Base-by-base conservation (phyloP, 2,113 vertebrate species). In the Calyptomena viridis region DNA sequence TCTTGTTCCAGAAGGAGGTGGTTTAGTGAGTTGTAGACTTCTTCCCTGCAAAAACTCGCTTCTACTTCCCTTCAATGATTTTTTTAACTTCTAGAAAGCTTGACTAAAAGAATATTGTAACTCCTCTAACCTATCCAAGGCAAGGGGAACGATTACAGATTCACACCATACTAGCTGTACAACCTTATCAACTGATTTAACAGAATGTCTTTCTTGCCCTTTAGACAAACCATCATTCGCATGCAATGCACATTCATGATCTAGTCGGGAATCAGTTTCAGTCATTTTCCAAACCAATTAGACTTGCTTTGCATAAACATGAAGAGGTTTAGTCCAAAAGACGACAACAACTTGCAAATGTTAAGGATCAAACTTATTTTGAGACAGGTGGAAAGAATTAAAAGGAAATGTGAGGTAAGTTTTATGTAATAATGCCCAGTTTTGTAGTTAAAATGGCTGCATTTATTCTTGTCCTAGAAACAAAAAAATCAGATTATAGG, bases 201-300 rank as follows among this genome's bases (percentile, higher is more conserved):
- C 12, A 6, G 8, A n/a, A 59, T 12, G 12, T 30, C 33, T 40
- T 44, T 73, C 71, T 50, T 74, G 40, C 6, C 44, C 9, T 35
- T 71, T 23, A 60, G 24, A 69, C 15, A 79, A 76, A 31, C 17
- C 18, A 78, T 31, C 7, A 37, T 2, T 63, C 6, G 52, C 24
- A 59, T 0, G 2, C 20, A 72, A 63, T 8, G 27, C 28, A 27
- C 1, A 5, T 18, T 76, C 39, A n/a, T 3, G 2, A 25, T 55
- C 79, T 50, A 30, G 44, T 46, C 3, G 2, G 8, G 4, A 63
- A 74, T 58, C 19, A 28, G 5, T 30, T 88, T 79, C 31, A 63
- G 11, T 58, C 3, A n/a, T 53, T 50, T 76, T 66, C 47, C 25
- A 53, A 89, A 85, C n/a, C 12, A 47, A 53, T 31, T 35, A 75